These are phyloP conservation scores for Agrotis exclamationis DNA, from an alignment of 2,888 invertebrate species.

Conservation along the genomic window DNA sequence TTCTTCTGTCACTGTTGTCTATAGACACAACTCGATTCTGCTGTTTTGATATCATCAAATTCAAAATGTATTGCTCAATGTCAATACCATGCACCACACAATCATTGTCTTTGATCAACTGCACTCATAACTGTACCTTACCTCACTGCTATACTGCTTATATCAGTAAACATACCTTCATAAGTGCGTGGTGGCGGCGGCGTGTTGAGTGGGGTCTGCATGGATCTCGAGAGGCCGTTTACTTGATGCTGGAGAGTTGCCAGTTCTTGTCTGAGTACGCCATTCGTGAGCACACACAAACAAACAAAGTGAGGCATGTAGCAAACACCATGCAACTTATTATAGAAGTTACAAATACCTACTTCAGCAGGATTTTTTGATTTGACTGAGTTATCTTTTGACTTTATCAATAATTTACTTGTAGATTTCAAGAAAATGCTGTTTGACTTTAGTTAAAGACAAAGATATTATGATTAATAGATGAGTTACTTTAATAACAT, in stretches of 20 bases:
- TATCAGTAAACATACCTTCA: slow-evolving; percentile 76
- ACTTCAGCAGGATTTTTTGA: not conserved
- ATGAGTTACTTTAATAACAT: not conserved
- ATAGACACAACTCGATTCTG: too few species aligned
- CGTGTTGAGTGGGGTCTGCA: slow-evolving; percentile 78
- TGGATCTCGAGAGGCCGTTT: slow-evolving; percentile 91
- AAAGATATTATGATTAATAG: too few species aligned
- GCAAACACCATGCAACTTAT: slow-evolving; percentile 56
- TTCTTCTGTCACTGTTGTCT: not conserved
- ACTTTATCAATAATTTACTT: not conserved
- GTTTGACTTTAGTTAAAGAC: not conserved
- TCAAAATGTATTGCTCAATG: not conserved
- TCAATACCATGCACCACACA: not conserved
- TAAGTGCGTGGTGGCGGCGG: slow-evolving; percentile 75
- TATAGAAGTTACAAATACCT: not conserved
- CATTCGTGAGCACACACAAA: slow-evolving; percentile 90
- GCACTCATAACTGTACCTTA: not conserved
- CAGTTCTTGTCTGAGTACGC: slow-evolving; percentile 93
- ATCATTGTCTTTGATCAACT: not conserved
- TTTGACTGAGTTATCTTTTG: not conserved
- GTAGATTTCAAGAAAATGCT: not conserved
- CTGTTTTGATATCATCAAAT: not conserved
- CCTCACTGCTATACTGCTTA: not conserved
- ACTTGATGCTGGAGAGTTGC: slow-evolving; percentile 95
- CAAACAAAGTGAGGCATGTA: slow-evolving; percentile 71